These are phyloP conservation scores for Steinernema hermaphroditum DNA, from an alignment of 2,888 invertebrate genomes.

Conservation along the genomic window DNA sequence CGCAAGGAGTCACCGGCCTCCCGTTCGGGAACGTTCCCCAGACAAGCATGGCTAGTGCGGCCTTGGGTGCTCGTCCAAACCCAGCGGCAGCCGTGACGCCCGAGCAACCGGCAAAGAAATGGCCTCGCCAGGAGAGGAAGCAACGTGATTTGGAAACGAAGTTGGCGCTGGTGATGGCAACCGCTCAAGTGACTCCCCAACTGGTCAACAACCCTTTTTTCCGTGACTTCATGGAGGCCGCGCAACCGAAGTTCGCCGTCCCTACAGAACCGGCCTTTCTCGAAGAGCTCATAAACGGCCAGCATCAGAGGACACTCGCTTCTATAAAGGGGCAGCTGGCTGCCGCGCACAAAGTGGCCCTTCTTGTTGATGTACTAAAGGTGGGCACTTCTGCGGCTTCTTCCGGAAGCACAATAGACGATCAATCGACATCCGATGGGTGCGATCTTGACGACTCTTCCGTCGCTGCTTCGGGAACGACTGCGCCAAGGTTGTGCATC, in stretches of 20 bases:
- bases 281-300: constrained; percentile 42
- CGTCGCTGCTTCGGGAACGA: neutral
- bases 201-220: constrained; percentile 48
- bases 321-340: constrained; percentile 40
- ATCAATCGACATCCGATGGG: constrained; percentile 14
- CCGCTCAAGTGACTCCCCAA: constrained; percentile 37
- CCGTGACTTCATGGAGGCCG: constrained; percentile 55
- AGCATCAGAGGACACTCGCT: constrained; percentile 31
- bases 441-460: constrained; percentile 11
- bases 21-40: constrained; percentile 21
- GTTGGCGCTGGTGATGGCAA: constrained; percentile 39
- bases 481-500: constrained; percentile 35
- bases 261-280: constrained; percentile 43
- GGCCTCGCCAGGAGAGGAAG: constrained; percentile 57
- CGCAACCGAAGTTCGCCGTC: constrained; percentile 58
- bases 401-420: neutral
- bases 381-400: neutral
- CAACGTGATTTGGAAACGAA: constrained; percentile 50
- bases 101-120: constrained; percentile 51
- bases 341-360: constrained; percentile 33
- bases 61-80: constrained; percentile 44
- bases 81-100: neutral
- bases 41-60: constrained; percentile 35
- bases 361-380: constrained; percentile 41
- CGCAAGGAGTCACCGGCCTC: constrained; percentile 21